Evolutionary conservation across 2,113 vertebrate genomes (phyloP).

Genomic region (Alectura lathami): DNA sequence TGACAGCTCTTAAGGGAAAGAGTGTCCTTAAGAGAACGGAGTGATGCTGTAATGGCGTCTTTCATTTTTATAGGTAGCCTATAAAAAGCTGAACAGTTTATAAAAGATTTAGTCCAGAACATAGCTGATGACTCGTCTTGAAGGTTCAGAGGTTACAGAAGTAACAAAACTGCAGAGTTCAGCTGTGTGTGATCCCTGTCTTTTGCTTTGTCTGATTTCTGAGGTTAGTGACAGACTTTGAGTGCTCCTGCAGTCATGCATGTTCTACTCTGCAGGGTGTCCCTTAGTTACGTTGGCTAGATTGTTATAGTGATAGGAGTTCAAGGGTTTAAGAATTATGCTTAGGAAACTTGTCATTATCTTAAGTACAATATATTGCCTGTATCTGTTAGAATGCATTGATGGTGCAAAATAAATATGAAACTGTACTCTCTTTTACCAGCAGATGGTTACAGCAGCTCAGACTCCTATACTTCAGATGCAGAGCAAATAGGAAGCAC

Average conservation of each 20-base stretch:
- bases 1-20: neutral
- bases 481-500: constrained; percentile 89
- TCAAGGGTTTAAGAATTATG: neutral
- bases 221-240: neutral
- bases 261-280: neutral
- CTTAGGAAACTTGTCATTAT: neutral
- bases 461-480: constrained; percentile 94
- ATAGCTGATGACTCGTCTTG: neutral
- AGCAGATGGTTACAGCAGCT: constrained; percentile 97
- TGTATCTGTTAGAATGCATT: neutral
- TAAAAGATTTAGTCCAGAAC: neutral
- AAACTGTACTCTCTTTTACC: constrained; percentile 59
- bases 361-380: neutral
- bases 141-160: neutral
- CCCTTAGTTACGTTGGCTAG: neutral
- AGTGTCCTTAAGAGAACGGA: neutral
- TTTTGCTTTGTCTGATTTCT: neutral
- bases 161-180: neutral
- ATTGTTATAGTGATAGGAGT: neutral
- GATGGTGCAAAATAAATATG: constrained; percentile 1
- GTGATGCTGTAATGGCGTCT: neutral
- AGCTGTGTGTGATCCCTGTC: neutral
- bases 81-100: neutral
- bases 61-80: neutral
- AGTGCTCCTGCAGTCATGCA: neutral